Evolutionary conservation across 2,888 invertebrate genomes (phyloP), one percentile per base, ranked within the genome.

Genomic region (Lissonota sp.): DNA sequence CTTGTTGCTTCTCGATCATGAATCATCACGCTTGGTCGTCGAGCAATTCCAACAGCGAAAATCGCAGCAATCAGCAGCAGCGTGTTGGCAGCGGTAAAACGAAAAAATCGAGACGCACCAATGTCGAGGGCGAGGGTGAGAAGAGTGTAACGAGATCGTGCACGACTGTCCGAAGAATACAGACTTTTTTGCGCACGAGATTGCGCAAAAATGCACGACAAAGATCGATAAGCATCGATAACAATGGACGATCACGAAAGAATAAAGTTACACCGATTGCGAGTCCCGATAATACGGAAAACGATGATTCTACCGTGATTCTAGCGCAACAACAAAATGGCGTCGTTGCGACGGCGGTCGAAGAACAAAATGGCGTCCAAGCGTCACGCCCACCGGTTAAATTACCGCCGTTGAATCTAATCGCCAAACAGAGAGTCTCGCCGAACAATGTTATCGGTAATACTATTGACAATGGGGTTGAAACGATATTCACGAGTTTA

Each of bases 1-100:
- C 91, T 5, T 92, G 92, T 63, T 92, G 92, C 62, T 92, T 91
- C 69, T 90, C 91, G 5, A 89, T 91, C 0, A 88, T 90, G 63
- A 88, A 86, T 57, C 71, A 85, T 12, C 75, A 88, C 40, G 53
- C 83, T 0, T 84, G 83, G 80, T 39, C 70, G 6, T 60, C 78
- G 0, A 76, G 79, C 1, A 71, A 73, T 12, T 80, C 77, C 49
- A 84, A 81, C 46, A 49, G 39, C 5, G 72, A 82, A 4, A 85
- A 73, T 26, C n/a, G 26, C 26, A 3, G 26, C 26, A 26, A 51
- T 42, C 72, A 44, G 80, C 60, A 51, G 37, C 72, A 44, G 80
- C 60, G 82, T 77, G 40, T 83, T 62, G 37, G 62, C 10, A 70
- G 0, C 10, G 77, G 12, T 26, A 84, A 78, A 49, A 82, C 72